phyloP scores from a whole-genome alignment of 2,888 invertebrate genomes.

The Tineola bisselliella region DNA sequence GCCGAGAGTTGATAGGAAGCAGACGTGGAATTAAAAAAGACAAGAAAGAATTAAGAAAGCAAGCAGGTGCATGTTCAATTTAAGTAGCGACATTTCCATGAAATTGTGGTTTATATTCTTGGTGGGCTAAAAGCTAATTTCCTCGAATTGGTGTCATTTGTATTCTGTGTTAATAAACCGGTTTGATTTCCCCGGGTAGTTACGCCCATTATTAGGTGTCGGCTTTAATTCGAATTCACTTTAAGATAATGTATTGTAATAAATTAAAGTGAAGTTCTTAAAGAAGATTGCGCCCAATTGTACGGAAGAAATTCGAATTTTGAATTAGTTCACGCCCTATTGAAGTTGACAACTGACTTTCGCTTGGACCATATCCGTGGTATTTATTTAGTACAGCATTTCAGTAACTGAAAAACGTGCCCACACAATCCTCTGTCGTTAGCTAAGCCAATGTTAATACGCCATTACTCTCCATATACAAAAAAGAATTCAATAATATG shows the following conservation, averaged over 20 bases:
- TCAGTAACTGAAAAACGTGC: too few relatives aligned
- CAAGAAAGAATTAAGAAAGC: neutral
- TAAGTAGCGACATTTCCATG: neutral
- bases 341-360: too few relatives aligned
- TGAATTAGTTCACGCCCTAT: too few relatives aligned
- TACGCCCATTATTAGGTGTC: constrained; percentile 8
- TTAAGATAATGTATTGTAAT: neutral
- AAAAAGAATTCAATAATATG: too few relatives aligned
- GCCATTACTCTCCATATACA: too few relatives aligned
- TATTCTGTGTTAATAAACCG: constrained; percentile 12
- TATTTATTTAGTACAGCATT: too few relatives aligned
- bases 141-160: constrained; percentile 1
- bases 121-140: neutral
- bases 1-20: too few relatives aligned
- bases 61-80: neutral
- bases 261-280: neutral
- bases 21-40: neutral
- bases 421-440: too few relatives aligned
- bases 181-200: constrained; percentile 7
- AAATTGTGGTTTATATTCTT: constrained; percentile 5
- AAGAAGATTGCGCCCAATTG: neutral
- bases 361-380: too few relatives aligned
- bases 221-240: neutral
- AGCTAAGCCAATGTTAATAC: too few relatives aligned
- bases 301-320: too few relatives aligned